phyloP scores from a whole-genome alignment of 2,888 invertebrate genomes.

The Melitaea athalia region DNA sequence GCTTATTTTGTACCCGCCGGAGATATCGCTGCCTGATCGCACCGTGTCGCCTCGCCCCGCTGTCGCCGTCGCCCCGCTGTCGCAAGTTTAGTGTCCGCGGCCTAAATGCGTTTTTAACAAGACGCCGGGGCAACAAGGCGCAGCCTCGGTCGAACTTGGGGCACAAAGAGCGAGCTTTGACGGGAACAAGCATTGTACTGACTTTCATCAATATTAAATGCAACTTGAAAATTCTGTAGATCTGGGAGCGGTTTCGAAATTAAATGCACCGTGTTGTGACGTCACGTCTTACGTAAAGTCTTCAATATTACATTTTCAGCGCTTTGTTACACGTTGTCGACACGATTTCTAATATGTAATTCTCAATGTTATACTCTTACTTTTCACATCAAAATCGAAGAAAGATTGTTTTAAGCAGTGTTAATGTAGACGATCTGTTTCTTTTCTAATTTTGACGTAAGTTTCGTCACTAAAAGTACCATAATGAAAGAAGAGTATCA shows the following conservation, averaged over 20 bases:
- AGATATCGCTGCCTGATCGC: too few relatives aligned
- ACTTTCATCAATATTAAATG: constrained; percentile 12
- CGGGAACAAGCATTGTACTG: constrained; percentile 5
- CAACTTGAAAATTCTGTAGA: constrained; percentile 6
- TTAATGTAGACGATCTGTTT: too few relatives aligned
- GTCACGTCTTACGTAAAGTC: background rate
- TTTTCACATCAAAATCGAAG: too few relatives aligned
- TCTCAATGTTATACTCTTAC: background rate
- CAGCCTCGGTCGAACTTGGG: background rate
- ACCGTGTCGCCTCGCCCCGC: too few relatives aligned
- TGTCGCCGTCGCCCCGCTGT: too few relatives aligned
- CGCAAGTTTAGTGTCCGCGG: too few relatives aligned
- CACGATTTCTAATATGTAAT: background rate
- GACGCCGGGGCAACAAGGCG: constrained; percentile 1
- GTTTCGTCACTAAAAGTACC: background rate
- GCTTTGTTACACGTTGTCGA: background rate
- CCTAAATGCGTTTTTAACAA: constrained; percentile 23
- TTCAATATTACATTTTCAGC: background rate
- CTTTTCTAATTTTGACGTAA: background rate
- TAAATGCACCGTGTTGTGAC: constrained; percentile 4
- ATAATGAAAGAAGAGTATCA: background rate
- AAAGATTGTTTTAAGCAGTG: too few relatives aligned
- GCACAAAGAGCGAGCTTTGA: constrained; percentile 8
- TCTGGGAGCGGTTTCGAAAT: constrained; percentile 2
- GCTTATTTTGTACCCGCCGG: too few relatives aligned